phyloP scores from a whole-genome alignment of 2,888 invertebrate genomes.

The Harpagoxenus sublaevis region DNA sequence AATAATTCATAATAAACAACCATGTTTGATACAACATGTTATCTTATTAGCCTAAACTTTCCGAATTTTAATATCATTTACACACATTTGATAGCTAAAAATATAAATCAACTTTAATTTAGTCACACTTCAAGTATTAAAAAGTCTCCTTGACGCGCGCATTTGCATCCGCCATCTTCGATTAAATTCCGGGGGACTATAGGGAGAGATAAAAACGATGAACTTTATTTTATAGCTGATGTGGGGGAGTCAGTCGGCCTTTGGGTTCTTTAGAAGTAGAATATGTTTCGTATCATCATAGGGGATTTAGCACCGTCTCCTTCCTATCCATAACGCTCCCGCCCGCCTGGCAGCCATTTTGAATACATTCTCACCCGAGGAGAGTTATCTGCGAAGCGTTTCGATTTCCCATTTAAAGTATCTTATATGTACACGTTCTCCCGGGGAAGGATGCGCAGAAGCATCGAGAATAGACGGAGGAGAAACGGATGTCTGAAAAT shows the following conservation, averaged over 20 bases:
- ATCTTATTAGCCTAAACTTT: neutral
- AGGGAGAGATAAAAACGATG: constrained; percentile 79
- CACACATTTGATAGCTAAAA: neutral
- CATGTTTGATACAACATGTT: too few species aligned
- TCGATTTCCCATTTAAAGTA: constrained; percentile 86
- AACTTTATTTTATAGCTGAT: constrained; percentile 86
- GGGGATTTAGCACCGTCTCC: constrained; percentile 83
- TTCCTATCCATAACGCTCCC: constrained; percentile 80
- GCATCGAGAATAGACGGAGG: constrained; percentile 70
- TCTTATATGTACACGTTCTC: constrained; percentile 82
- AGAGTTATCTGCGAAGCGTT: constrained; percentile 86
- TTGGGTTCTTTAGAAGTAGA: constrained; percentile 82
- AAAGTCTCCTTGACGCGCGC: constrained; percentile 22
- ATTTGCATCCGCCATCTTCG: constrained; percentile 68
- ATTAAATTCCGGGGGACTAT: constrained; percentile 50
- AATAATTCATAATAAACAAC: neutral
- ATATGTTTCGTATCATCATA: constrained; percentile 86
- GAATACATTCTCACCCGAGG: constrained; percentile 86
- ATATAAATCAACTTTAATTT: neutral
- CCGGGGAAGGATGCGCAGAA: constrained; percentile 73
- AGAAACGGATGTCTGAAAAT: constrained; percentile 78
- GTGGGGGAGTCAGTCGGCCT: constrained; percentile 75
- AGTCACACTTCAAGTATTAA: constrained; percentile 2
- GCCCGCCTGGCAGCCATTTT: constrained; percentile 83
- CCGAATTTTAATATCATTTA: neutral